Evolutionary conservation across 1,140 invertebrate genomes (phyloP).

Genomic region (Drosophila busckii): DNA sequence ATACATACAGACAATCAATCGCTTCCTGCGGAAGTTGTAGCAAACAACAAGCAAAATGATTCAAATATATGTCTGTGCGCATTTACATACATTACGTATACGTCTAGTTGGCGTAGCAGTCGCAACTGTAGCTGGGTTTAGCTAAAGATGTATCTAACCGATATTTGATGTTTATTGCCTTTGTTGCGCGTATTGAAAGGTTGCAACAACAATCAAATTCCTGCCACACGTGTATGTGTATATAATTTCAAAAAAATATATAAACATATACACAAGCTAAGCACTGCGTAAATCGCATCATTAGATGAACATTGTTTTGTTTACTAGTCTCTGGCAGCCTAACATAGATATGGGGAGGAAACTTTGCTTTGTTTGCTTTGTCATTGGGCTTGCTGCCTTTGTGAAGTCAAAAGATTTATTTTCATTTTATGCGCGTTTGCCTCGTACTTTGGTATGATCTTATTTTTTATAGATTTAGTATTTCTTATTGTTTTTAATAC

Average conservation of each 20-base stretch:
- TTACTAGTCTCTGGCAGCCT: not conserved
- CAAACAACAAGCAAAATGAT: constrained; percentile 70
- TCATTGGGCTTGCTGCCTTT: constrained; percentile 2
- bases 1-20: constrained; percentile 55
- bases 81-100: constrained; percentile 74
- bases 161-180: constrained; percentile 74
- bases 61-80: no score
- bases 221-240: no score
- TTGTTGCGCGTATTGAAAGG: constrained; percentile 59
- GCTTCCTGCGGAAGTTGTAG: constrained; percentile 71
- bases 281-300: constrained; percentile 44
- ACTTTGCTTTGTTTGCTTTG: constrained; percentile 9
- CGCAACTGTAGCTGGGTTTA: constrained; percentile 26
- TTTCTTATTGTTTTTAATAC: no score
- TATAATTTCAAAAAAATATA: constrained; percentile 18
- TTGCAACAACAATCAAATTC: constrained; percentile 37
- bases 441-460: no score
- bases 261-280: constrained; percentile 7
- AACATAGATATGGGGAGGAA: constrained; percentile 7
- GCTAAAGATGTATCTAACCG: constrained; percentile 76
- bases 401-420: constrained; percentile 1
- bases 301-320: constrained; percentile 43
- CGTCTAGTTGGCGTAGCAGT: constrained; percentile 65
- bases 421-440: no score
- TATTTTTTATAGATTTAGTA: no score